phyloP scores from a whole-genome alignment of 2,797 vertebrate species.

The Acrocephalus scirpaceus region DNA sequence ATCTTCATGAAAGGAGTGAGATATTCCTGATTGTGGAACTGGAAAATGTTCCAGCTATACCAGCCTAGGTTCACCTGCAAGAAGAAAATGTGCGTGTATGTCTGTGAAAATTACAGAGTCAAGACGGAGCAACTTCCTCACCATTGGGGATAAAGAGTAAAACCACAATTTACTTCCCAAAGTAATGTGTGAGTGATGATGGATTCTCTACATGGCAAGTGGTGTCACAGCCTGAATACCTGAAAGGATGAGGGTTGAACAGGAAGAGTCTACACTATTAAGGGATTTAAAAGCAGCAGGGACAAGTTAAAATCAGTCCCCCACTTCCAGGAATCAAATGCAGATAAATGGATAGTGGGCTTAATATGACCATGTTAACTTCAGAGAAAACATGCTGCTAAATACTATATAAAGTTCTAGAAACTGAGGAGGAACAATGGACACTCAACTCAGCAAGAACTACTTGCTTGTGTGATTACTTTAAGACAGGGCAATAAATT shows the following conservation, averaged over 20 bases:
- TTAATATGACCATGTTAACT: neutral
- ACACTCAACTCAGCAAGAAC: neutral
- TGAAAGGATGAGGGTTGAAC: neutral
- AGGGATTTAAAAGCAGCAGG: constrained; percentile 35
- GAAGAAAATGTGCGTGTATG: neutral
- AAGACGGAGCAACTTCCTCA: neutral
- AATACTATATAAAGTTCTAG: neutral
- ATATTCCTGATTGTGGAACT: neutral
- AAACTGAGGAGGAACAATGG: neutral
- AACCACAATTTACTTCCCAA: constrained; percentile 21
- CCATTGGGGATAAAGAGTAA: neutral
- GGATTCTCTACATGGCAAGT: neutral
- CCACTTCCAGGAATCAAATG: constrained; percentile 2
- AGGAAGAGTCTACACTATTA: neutral
- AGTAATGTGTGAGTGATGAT: neutral
- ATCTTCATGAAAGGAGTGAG: neutral
- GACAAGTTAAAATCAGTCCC: constrained; percentile 26
- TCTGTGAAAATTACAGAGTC: neutral
- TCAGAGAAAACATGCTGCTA: neutral
- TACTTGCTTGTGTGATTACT: neutral
- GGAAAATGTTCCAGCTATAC: neutral
- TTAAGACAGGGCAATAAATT: neutral
- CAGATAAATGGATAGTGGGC: neutral
- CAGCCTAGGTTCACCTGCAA: neutral
- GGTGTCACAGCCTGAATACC: constrained; percentile 11